phyloP scores from a whole-genome alignment of 1,140 invertebrate genomes.

The Drosophila quadrilineata region DNA sequence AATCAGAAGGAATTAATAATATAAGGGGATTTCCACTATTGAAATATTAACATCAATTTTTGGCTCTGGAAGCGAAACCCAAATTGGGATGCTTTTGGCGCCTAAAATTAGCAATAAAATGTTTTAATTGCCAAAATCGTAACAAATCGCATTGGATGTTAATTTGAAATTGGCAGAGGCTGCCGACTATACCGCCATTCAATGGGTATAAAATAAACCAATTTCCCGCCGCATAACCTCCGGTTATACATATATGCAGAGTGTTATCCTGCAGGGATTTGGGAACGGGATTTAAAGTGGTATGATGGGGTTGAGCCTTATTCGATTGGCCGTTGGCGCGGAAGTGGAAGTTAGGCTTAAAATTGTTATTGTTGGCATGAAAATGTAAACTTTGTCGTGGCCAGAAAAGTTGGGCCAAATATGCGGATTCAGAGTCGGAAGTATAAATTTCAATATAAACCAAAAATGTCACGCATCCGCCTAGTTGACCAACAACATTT shows the following conservation, averaged over 20 bases:
- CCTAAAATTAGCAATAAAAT: constrained; percentile 48
- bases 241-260: constrained; percentile 25
- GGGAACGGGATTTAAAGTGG: not conserved
- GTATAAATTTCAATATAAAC: constrained; percentile 73
- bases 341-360: constrained; percentile 46
- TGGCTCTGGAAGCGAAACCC: not conserved
- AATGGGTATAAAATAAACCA: constrained; percentile 73
- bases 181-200: constrained; percentile 29
- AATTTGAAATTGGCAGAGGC: constrained; percentile 55
- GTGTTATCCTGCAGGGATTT: too few species aligned
- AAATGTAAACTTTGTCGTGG: constrained; percentile 53
- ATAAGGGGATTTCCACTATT: too few species aligned
- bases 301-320: not conserved
- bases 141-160: constrained; percentile 69
- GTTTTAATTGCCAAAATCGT: constrained; percentile 62
- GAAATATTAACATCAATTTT: constrained; percentile 9
- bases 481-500: constrained; percentile 22
- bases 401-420: constrained; percentile 67
- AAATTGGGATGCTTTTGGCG: too few species aligned
- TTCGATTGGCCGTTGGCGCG: constrained; percentile 37
- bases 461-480: constrained; percentile 69
- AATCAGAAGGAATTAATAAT: too few species aligned
- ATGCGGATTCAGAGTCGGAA: constrained; percentile 57
- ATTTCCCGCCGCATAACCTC: constrained; percentile 63
- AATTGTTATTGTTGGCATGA: constrained; percentile 51